Base-by-base conservation (phyloP, 1,140 invertebrate species). In the Hylyphantes graminicola region DNA sequence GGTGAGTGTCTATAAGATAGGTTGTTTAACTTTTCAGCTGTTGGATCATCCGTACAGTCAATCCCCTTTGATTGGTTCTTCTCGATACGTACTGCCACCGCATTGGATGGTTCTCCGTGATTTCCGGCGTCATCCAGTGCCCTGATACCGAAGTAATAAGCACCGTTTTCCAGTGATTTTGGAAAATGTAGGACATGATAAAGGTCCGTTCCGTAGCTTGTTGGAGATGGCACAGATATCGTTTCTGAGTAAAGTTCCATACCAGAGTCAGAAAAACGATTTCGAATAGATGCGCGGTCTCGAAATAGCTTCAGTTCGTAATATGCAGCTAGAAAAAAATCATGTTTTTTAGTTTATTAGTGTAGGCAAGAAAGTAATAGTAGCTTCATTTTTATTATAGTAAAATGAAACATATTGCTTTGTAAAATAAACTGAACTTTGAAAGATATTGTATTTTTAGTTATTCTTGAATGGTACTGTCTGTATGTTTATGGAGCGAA, bases 71-170 rank as follows among this genome's bases (percentile, higher is more conserved):
- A 3, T 51, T 5, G 12, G n/a, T 54, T 67, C 2, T 48, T 53
- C 6, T 80, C 78, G 21, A 80, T 17, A 35, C 55, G 73, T 1
- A 81, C 0, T 0, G 67, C 17, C 5, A 68, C 91, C 87, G 91
- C 91, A 87, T 93, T 93, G 0, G 92, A 93, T 35, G 92, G 87
- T 5, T 91, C 90, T 1, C 91, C 91, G 10, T 88, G 87, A 59
- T 90, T 89, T 13, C 88, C 89, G n/a, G 80, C 81, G 15, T 88
- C 86, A 78, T 90, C 90, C 68, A 91, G 90, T 0, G 92, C 91
- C 51, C 92, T 88, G 5, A 93, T 87, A 17, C 91, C 90, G 85
- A 93, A 90, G 86, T 90, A 83, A 86, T 87, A 6, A 90, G 88
- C 85, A 90, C 87, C 13, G 35, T 59, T 2, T 76, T 83, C 35